A percentile compares a stretch with the other conserved stretches of the same genome.
Conservation (phyloP, 2,113 vertebrate genomes). For the Chloebia gouldiae region DNA sequence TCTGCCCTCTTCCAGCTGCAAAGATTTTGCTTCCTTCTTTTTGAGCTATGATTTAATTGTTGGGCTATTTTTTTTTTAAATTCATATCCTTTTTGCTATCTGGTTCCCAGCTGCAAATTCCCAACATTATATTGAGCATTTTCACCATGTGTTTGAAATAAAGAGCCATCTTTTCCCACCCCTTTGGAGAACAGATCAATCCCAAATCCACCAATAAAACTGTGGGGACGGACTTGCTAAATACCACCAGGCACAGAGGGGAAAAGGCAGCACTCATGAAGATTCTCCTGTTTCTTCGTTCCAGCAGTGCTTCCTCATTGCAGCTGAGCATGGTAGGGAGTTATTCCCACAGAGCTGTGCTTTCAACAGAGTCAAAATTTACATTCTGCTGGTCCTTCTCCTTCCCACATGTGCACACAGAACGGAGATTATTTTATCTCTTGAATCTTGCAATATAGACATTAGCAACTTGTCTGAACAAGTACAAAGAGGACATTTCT, state of each 20-base stretch:
- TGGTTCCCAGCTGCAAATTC: neutral
- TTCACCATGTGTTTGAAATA: constrained; percentile 23
- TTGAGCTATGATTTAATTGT: neutral
- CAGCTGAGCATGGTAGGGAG: neutral
- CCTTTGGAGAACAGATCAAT: neutral
- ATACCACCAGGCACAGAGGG: neutral
- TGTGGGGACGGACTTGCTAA: neutral
- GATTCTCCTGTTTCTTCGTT: constrained; percentile 11
- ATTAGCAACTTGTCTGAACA: constrained; percentile 12
- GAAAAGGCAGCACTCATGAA: neutral
- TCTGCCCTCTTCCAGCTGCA: neutral
- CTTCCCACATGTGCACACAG: neutral
- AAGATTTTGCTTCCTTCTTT: neutral
- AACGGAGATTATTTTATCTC: constrained; percentile 4
- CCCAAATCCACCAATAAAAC: neutral
- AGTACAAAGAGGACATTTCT: neutral
- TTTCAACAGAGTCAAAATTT: constrained; percentile 25
- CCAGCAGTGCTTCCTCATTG: neutral
- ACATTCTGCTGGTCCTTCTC: neutral
- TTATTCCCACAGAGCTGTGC: neutral
- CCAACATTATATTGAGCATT: neutral
- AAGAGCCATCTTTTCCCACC: neutral
- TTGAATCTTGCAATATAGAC: neutral
- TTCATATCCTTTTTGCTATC: neutral
- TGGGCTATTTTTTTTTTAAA: neutral